Percentiles rank a stretch among this genome's conserved stretches.
Conservation (phyloP, 2,888 invertebrate genomes). For the Tenthredo livida region DNA sequence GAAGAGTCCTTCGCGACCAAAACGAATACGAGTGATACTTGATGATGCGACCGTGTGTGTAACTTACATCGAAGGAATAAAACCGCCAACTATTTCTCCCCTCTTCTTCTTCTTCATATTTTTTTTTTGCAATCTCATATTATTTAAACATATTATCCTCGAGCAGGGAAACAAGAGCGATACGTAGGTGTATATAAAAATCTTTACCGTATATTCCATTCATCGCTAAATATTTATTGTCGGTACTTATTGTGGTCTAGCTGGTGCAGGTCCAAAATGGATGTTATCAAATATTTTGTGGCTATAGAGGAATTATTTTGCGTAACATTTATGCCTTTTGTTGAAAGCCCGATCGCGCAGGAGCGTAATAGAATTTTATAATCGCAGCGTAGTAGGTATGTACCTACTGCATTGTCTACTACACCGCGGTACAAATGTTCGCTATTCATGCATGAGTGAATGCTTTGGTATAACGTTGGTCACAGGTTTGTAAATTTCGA, state of each 20-base stretch:
- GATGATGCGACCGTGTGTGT: constrained; percentile 36
- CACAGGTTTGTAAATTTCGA: constrained; percentile 43
- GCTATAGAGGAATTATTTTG: background rate
- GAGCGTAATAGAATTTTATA: constrained; percentile 34
- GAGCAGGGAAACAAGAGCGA: background rate
- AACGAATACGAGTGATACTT: constrained; percentile 50
- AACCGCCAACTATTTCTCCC: constrained; percentile 2
- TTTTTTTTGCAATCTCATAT: background rate
- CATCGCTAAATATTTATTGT: background rate
- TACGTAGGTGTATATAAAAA: background rate
- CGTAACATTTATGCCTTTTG: constrained; percentile 31
- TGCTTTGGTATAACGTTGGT: constrained; percentile 34
- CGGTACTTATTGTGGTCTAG: background rate
- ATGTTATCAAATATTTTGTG: constrained; percentile 34
- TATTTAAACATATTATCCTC: background rate
- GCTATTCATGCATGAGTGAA: constrained; percentile 8
- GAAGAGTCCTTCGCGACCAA: constrained; percentile 61
- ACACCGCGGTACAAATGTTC: background rate
- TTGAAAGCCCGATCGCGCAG: background rate
- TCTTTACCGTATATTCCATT: background rate
- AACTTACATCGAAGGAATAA: background rate
- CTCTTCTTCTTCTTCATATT: background rate
- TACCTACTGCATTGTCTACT: background rate
- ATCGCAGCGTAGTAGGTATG: background rate
- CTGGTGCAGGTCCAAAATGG: background rate